These are phyloP conservation scores for Diglossa cyanea DNA, from an alignment of 2,797 vertebrate genomes.

Conservation along the genomic window DNA sequence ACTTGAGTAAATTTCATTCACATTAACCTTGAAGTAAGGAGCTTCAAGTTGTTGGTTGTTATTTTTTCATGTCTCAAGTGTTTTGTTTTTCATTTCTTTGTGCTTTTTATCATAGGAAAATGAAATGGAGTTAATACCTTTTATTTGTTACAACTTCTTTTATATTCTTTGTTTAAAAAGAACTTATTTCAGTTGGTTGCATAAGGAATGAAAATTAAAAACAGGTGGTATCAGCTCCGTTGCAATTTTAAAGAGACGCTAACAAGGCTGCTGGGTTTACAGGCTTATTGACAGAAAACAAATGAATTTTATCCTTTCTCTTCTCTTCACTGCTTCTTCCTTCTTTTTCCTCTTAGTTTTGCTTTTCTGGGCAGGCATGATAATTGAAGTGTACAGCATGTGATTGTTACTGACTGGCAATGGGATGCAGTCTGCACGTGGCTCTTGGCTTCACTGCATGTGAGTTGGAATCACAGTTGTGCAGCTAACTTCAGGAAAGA, in stretches of 20 bases:
- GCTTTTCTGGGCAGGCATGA: neutral
- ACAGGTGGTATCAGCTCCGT: neutral
- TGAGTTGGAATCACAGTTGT: neutral
- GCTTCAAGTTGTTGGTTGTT: neutral
- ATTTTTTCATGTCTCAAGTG: neutral
- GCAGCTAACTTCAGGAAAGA: neutral
- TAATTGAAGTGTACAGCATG: neutral
- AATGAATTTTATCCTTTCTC: neutral
- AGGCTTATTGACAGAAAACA: slow-evolving; percentile 22
- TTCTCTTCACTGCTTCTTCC: neutral
- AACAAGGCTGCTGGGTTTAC: neutral
- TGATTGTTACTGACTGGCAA: neutral
- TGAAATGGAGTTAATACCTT: neutral
- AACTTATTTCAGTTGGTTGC: neutral
- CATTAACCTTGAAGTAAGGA: slow-evolving; percentile 49
- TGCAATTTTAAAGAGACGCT: neutral
- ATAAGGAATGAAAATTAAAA: neutral
- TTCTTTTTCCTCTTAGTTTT: neutral
- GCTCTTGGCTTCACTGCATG: neutral
- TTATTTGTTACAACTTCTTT: neutral
- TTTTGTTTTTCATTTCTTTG: neutral
- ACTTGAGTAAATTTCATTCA: slow-evolving; percentile 36
- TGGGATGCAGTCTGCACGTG: fast-evolving
- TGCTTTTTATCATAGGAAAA: neutral
- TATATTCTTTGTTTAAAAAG: neutral